A percentile compares a stretch with the other conserved stretches of the same genome.
Evolutionary conservation across 1,140 invertebrate species (phyloP).

Genomic region (Anoplophora glabripennis): DNA sequence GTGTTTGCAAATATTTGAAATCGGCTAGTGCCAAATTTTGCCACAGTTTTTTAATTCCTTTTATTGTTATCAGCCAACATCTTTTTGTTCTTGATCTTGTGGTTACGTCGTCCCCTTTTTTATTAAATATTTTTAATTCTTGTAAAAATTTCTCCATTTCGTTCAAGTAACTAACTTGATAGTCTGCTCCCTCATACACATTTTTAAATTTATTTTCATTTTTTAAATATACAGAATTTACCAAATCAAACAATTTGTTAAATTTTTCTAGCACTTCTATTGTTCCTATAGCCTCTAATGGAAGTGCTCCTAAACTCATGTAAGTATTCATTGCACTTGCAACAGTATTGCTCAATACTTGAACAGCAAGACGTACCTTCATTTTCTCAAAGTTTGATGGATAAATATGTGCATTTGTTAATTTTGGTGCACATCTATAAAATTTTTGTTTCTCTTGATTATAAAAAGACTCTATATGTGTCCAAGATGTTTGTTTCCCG

Average conservation of each 20-base stretch:
- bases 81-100: neutral
- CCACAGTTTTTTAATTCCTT: neutral
- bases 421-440: neutral
- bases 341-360: slow-evolving; percentile 6
- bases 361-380: neutral
- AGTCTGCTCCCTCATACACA: neutral
- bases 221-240: neutral
- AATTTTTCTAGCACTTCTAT: neutral
- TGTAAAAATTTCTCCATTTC: neutral
- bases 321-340: slow-evolving; percentile 3
- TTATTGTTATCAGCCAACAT: neutral
- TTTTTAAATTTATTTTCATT: slow-evolving; percentile 3
- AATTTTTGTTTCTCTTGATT: neutral
- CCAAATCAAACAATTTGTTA: slow-evolving; percentile 1
- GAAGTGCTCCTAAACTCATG: neutral
- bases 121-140: neutral
- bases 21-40: neutral
- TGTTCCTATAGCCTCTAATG: neutral
- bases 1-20: neutral
- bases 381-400: slow-evolving; percentile 1
- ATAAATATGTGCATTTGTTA: slow-evolving; percentile 1
- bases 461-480: slow-evolving; percentile 8
- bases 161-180: neutral
- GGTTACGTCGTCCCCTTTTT: neutral
- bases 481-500: slow-evolving; percentile 13